Conservation (phyloP, 1,140 invertebrate genomes). For the Drosophila punjabiensis region DNA sequence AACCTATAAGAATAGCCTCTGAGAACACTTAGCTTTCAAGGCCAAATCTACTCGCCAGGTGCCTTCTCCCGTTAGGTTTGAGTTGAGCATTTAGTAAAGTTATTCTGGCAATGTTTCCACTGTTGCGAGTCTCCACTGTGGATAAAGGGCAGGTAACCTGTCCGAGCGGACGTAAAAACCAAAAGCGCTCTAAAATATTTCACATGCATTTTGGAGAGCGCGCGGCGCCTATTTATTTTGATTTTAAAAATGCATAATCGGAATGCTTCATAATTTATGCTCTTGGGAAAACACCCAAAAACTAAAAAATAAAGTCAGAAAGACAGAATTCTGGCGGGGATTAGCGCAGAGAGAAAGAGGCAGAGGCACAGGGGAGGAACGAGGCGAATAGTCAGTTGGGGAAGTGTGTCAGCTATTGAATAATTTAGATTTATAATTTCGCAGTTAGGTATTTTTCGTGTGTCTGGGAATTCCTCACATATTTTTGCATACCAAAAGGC, state of each 20-base stretch:
- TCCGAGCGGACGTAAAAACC: constrained; percentile 75
- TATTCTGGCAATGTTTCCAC: neutral
- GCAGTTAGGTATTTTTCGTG: constrained; percentile 64
- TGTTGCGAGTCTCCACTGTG: constrained; percentile 1
- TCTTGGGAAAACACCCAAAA: constrained; percentile 16
- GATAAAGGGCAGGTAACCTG: constrained; percentile 65
- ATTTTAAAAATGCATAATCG: constrained; percentile 79
- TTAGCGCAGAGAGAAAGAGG: neutral
- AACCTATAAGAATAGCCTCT: neutral
- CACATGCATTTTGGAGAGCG: constrained; percentile 71
- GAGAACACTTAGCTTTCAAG: neutral
- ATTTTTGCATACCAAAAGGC: constrained; percentile 76
- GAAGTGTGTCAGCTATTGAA: constrained; percentile 68
- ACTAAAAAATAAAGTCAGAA: constrained; percentile 24
- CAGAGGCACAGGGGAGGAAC: neutral
- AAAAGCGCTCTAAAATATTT: constrained; percentile 60
- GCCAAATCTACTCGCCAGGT: neutral
- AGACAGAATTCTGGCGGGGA: constrained; percentile 15
- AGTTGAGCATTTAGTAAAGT: neutral
- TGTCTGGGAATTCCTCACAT: constrained; percentile 75
- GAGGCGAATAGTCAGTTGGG: constrained; percentile 10
- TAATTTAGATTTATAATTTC: constrained; percentile 79
- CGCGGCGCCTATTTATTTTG: constrained; percentile 43
- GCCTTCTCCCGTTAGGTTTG: no score
- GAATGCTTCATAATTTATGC: constrained; percentile 73